These are phyloP conservation scores for Peromyscus leucopus DNA, from an alignment of 2,113 vertebrate genomes.

Conservation along the genomic window DNA sequence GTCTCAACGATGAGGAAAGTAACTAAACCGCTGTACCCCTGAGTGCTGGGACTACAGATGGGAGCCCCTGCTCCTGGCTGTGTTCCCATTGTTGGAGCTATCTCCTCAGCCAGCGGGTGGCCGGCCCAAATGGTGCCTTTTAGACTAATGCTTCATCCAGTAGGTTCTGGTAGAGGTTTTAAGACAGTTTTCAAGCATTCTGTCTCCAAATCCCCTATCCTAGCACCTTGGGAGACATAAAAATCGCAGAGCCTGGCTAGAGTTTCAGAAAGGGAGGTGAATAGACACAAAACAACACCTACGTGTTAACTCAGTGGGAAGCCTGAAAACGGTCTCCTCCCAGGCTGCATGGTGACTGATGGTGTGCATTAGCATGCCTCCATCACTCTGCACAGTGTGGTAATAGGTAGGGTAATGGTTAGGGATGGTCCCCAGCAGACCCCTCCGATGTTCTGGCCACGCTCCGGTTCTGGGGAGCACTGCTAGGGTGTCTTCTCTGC, in stretches of 20 bases:
- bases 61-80: neutral
- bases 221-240: neutral
- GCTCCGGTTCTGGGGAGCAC: constrained; percentile 9
- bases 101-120: neutral
- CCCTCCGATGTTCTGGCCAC: neutral
- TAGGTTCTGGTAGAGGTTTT: neutral
- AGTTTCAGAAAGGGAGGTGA: neutral
- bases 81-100: too few relatives aligned
- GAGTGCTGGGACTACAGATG: neutral
- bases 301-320: neutral
- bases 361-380: neutral
- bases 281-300: fast-evolving
- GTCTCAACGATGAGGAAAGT: neutral
- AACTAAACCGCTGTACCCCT: too few relatives aligned
- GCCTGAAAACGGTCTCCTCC: neutral
- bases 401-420: neutral
- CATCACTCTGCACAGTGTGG: neutral
- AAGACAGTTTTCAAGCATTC: neutral
- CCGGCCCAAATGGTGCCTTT: neutral
- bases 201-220: fast-evolving
- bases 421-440: neutral
- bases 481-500: neutral
- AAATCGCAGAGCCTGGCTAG: neutral
- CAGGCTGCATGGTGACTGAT: neutral
- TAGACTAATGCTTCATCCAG: fast-evolving